Base-by-base conservation (phyloP, 2,888 invertebrate species). In the Drosophila histrio region DNA sequence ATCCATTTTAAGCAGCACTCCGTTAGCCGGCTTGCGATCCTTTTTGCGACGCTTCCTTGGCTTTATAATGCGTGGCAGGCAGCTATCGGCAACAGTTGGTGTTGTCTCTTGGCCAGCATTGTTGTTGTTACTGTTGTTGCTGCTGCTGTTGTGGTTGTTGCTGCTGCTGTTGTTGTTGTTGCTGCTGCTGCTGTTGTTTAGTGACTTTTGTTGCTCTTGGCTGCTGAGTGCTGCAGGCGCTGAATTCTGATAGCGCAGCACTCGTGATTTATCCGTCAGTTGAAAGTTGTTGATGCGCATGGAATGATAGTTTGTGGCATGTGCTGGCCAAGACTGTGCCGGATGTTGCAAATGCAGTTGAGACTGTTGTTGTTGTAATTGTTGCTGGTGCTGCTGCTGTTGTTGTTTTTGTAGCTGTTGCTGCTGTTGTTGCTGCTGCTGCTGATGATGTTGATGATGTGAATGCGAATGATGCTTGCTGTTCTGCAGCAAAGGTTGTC, bases 1-100 rank as follows among this genome's bases (percentile, higher is more conserved):
- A 30, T 89, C 89, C 66, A 89, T 54, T 59, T 89, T 89, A n/a
- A 87, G 74, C 13, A 89, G 32, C 11, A 87, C 73, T 3, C 93
- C 93, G 80, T 93, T 93, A 75, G 93, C 92, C 30, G 96, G 95
- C 92, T 96, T 96, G 79, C 96, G 93, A 90, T 97, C 97, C 92
- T 97, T 97, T 94, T 97, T 97, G 90, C 97, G 94, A 52, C 97
- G 94, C 91, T 97, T 97, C 49, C 97, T 93, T 5, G 97, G 97
- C 91, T 97, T 97, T 87, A 97, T 97, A 73, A 97, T 97, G 80
- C 97, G 94, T 73, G 97, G 97, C 89, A 97, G 92, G 92, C 96
- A 96, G 74, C 95, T 95, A 89, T 96, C 96, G 92, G 93, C 38
- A 3, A 67, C 30, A 7, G 73, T 0, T 0, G 44, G 3, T 32